Conservation (phyloP, 2,888 invertebrate species). For the Metellina segmentata region DNA sequence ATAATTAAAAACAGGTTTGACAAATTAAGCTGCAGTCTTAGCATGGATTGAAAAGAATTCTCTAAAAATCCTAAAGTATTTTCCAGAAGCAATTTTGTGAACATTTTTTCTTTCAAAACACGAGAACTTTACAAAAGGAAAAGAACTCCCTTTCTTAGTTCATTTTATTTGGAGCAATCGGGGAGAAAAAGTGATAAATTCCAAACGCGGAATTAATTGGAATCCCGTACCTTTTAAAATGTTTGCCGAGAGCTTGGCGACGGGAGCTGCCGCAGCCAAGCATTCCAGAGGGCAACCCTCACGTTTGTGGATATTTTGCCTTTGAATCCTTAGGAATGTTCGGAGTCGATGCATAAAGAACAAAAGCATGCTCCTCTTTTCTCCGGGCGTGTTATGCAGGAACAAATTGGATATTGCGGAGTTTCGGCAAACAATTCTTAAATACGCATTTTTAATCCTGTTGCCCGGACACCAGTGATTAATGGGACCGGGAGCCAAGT, state of each 20-base stretch:
- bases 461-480: conserved; percentile 58
- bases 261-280: conserved; percentile 9
- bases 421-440: conserved; percentile 76
- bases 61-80: neutral
- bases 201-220: neutral
- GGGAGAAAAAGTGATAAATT: neutral
- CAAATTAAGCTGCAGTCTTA: neutral
- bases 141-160: neutral
- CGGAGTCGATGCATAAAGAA: conserved; percentile 50
- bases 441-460: conserved; percentile 76
- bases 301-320: conserved; percentile 27
- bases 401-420: conserved; percentile 74
- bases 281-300: conserved; percentile 56
- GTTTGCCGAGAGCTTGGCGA: conserved; percentile 25
- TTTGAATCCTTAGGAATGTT: conserved; percentile 56
- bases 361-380: conserved; percentile 58
- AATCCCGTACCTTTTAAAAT: neutral
- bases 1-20: neutral
- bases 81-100: neutral
- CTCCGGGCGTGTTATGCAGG: conserved; percentile 57
- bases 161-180: neutral
- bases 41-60: neutral
- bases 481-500: conserved; percentile 40
- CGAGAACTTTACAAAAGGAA: neutral
- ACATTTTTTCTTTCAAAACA: neutral